Evolutionary conservation across 30 jellyfish, hydroid and myxozoan genomes (phyloP).

Genomic region (Pelagia noctiluca): DNA sequence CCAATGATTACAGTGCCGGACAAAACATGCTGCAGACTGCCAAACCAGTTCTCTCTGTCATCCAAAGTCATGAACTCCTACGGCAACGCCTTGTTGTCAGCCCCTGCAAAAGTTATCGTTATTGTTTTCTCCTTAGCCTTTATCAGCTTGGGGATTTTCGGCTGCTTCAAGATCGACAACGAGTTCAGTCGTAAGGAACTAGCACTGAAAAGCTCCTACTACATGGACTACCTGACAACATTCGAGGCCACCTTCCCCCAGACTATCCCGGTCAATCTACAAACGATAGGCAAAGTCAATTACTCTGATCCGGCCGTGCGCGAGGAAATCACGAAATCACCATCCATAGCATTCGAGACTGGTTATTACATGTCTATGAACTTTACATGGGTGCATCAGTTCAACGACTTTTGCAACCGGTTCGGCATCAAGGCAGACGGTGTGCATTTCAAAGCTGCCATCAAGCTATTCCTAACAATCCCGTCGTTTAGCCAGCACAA

Average conservation of each 20-base stretch:
- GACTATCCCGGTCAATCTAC: constrained; percentile 70
- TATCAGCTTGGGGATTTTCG: constrained; percentile 68
- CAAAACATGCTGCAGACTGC: constrained; percentile 59
- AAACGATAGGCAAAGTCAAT: constrained; percentile 22
- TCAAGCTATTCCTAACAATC: constrained; percentile 6
- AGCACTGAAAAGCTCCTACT: constrained; percentile 65
- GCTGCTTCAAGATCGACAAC: constrained; percentile 52
- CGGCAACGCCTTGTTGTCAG: constrained; percentile 43
- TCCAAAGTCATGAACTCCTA: constrained; percentile 43
- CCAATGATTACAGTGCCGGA: constrained; percentile 55
- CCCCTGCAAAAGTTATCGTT: constrained; percentile 45
- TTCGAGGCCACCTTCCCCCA: constrained; percentile 68
- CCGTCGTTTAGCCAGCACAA: constrained; percentile 62
- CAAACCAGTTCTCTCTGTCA: constrained; percentile 56
- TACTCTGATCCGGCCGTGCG: constrained; percentile 64
- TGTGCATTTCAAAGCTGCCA: not conserved
- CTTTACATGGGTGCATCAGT: constrained; percentile 57
- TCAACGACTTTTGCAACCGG: constrained; percentile 22
- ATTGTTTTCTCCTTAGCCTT: constrained; percentile 31
- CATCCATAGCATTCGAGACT: constrained; percentile 49
- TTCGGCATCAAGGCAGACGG: constrained; percentile 28
- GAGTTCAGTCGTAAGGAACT: constrained; percentile 68
- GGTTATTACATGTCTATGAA: constrained; percentile 57
- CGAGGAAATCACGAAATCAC: constrained; percentile 9
- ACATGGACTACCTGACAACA: constrained; percentile 42